Base-by-base conservation (phyloP, 2,888 invertebrate genomes). In the Tachina fera region DNA sequence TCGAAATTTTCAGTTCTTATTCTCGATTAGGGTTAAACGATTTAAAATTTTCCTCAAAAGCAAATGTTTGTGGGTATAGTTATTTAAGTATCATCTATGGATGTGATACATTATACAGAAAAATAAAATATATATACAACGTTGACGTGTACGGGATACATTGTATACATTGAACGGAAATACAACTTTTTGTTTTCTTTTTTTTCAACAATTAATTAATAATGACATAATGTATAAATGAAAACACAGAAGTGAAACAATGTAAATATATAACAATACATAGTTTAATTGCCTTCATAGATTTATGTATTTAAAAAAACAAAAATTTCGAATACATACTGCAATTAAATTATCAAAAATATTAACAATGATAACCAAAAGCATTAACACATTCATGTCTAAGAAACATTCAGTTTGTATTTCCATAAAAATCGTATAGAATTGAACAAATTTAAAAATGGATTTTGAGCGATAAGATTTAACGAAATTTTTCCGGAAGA, bases 151-250 rank as follows among this genome's bases (percentile, higher is more conserved):
- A 68, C 43, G 68, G 11, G 16, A 70, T 11, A 45, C 47, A 70
- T 45, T 65, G 49, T 11, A 45, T 53, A n/a, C n/a, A 70, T 45
- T 65, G 49, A 84, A 75, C 75, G 79, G 84, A 79, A 71, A 75
- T 71, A 71, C 31, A 79, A 5, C 39, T 31, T 76, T 75, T 75
- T 67, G 10, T 65, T 63, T 63, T 31, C 19, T 19, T 71, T 41
- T 22, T 51, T 53, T 67, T 43, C 45, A 77, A 74, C 61, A 74
- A 79, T 79, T 79, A 84, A 75, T 84, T 75, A 79, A 75, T 75
- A 84, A 75, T 79, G 70, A 83, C 63, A 79, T 71, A 79, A 79
- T 75, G 41, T 49, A 41, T n/a, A 31, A 61, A 70, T 47, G 41
- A 65, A 78, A 65, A 65, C 14, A 61, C 9, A 51, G 5, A 6